Evolutionary conservation across 2,797 vertebrate genomes (phyloP), one percentile per base, ranked within the genome.

Genomic region (Poecilia picta): DNA sequence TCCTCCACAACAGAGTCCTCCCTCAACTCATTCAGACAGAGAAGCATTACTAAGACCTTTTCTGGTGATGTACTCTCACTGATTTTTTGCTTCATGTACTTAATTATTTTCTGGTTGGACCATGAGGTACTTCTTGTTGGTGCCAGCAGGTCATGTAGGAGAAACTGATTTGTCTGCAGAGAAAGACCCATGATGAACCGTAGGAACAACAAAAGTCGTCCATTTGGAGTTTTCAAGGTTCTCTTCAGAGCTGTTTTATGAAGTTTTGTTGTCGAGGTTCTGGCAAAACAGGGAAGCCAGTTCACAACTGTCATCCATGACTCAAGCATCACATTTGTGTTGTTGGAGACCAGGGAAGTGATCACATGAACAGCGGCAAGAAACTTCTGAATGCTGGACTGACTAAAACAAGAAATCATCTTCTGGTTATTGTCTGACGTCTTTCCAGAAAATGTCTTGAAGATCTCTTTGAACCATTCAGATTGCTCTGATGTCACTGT

Each of bases 1-100:
- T 66, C 64, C 64, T 66, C 64, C 64, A 41, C 64, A 11, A 66
- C 36, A 23, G 64, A 66, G 36, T 66, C 64, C 11, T 66, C 64
- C 64, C 8, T 66, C 64, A 66, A 36, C 64, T 66, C 64, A 39
- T 25, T 66, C 64, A 66, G 36, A 39, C 64, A 66, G 33, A 39
- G 20, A 25, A 66, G 5, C 64, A 66, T 41, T 23, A 39, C 20
- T 23, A 66, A 12, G 7, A 66, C 12, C 7, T 0, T 66, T 39
- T 39, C 18, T 39, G 36, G 64, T 4, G 64, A 66, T 39, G 18
- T 39, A 39, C 36, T 66, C 36, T 12, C 8, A 23, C 64, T 39
- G 36, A 39, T 39, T 23, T 66, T 23, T 39, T 20, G 39, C 64
- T 66, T 66, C 1, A 66, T 41, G 36, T 66, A 66, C 18, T 39